Conservation (phyloP, 1,140 invertebrate genomes). For the Drosophila aff. region DNA sequence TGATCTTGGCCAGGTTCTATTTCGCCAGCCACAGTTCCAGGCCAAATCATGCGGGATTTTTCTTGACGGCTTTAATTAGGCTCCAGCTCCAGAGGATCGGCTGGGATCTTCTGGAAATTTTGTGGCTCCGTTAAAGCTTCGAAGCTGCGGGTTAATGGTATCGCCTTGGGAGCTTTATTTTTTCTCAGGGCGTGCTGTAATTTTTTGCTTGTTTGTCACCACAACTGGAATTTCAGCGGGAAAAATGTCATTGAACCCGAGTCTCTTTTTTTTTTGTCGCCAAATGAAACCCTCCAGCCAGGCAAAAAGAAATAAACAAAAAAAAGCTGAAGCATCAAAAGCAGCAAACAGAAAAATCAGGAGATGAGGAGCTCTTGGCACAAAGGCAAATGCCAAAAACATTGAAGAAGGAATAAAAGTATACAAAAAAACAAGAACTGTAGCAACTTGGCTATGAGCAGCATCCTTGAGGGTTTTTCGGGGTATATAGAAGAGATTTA, state of each 20-base stretch:
- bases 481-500: not conserved
- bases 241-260: slow-evolving; percentile 74
- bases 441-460: slow-evolving; percentile 11
- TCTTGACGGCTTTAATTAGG: slow-evolving; percentile 40
- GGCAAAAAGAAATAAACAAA: slow-evolving; percentile 12
- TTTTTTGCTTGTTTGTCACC: slow-evolving; percentile 49
- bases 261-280: slow-evolving; percentile 32
- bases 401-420: slow-evolving; percentile 34
- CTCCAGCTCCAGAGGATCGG: slow-evolving; percentile 10
- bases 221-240: slow-evolving; percentile 57
- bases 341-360: slow-evolving; percentile 19
- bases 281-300: slow-evolving; percentile 57
- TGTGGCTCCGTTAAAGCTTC: slow-evolving; percentile 50
- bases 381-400: slow-evolving; percentile 57
- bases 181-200: slow-evolving; percentile 46
- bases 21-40: slow-evolving; percentile 16
- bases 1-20: slow-evolving; percentile 48
- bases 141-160: slow-evolving; percentile 57
- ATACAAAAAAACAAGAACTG: not conserved
- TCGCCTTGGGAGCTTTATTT: slow-evolving; percentile 32
- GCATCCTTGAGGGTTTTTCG: slow-evolving; percentile 7
- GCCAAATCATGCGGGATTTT: slow-evolving; percentile 51
- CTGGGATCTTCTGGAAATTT: slow-evolving; percentile 22
- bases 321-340: slow-evolving; percentile 24
- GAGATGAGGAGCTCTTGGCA: slow-evolving; percentile 27